These are phyloP conservation scores for Drosophila pallidifrons DNA, from an alignment of 1,140 invertebrate species.

Conservation along the genomic window DNA sequence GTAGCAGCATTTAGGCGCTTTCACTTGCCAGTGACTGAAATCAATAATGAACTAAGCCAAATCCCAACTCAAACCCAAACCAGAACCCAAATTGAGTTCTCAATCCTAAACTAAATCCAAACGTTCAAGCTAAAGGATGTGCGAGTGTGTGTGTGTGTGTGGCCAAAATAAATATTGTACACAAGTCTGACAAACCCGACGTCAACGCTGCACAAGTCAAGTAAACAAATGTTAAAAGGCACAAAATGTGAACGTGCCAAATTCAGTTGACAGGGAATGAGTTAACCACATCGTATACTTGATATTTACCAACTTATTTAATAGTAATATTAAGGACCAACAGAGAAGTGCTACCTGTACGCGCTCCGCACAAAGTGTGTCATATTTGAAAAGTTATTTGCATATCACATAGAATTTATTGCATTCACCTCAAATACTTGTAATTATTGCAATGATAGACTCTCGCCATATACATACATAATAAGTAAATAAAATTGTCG, in stretches of 20 bases:
- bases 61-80: slow-evolving; percentile 47
- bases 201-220: slow-evolving; percentile 38
- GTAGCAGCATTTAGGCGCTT: slow-evolving; percentile 27
- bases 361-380: not conserved
- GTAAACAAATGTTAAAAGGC: slow-evolving; percentile 74
- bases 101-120: slow-evolving; percentile 42
- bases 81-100: not conserved
- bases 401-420: not conserved
- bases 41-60: slow-evolving; percentile 54
- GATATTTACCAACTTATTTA: slow-evolving; percentile 20
- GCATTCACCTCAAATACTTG: not conserved
- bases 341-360: not conserved
- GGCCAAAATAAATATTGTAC: slow-evolving; percentile 52
- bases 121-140: slow-evolving; percentile 8
- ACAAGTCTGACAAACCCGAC: slow-evolving; percentile 61
- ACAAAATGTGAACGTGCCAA: slow-evolving; percentile 72
- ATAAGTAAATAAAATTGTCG: not conserved
- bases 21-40: slow-evolving; percentile 33
- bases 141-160: slow-evolving; percentile 2
- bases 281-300: slow-evolving; percentile 11
- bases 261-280: slow-evolving; percentile 49
- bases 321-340: slow-evolving; percentile 5
- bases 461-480: not conserved
- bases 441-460: not conserved
- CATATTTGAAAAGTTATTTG: slow-evolving; percentile 2